Evolutionary conservation across 1,140 invertebrate genomes (phyloP).

Genomic region (Branchinecta lindahli): DNA sequence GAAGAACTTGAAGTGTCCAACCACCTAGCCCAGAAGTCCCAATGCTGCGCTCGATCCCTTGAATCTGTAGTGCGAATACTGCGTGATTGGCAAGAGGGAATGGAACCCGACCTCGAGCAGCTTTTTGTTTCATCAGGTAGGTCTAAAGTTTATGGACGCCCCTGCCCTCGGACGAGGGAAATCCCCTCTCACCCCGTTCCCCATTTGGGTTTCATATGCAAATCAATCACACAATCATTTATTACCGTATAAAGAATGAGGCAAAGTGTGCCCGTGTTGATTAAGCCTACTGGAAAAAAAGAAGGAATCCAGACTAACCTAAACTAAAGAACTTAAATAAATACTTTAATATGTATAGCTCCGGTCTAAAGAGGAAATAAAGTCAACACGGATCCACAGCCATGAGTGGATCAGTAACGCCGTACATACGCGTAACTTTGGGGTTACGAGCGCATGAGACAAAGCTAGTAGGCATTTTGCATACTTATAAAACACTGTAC

Average conservation of each 20-base stretch:
- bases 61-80: background rate
- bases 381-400: too few species aligned
- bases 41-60: background rate
- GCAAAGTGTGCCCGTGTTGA: background rate
- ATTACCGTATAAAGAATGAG: background rate
- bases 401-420: too few species aligned
- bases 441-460: too few species aligned
- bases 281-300: background rate
- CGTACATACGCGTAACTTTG: too few species aligned
- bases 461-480: too few species aligned
- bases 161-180: background rate
- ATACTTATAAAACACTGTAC: too few species aligned
- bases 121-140: background rate
- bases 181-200: background rate
- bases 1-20: background rate
- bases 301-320: background rate
- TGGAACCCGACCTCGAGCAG: background rate
- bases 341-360: too few species aligned
- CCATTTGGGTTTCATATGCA: background rate
- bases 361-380: too few species aligned
- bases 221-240: background rate
- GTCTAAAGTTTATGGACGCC: background rate
- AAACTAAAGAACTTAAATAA: too few species aligned
- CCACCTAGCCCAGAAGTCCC: background rate
- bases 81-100: background rate